These are phyloP conservation scores for Patella caerulea DNA, from an alignment of 2,888 invertebrate genomes.

Conservation along the genomic window DNA sequence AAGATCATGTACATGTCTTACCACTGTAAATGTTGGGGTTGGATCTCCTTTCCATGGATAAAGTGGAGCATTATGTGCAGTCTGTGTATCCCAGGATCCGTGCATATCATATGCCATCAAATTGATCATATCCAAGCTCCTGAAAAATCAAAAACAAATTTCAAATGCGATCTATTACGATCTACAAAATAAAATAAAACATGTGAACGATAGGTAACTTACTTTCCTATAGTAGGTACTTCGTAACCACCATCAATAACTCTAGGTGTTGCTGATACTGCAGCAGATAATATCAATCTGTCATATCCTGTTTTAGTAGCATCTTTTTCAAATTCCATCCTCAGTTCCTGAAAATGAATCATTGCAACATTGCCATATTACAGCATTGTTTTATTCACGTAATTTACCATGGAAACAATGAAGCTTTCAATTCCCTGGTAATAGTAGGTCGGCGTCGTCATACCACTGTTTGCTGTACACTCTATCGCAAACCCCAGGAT, in stretches of 20 bases:
- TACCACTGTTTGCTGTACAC: too few species aligned
- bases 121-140: conserved; percentile 54
- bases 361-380: too few species aligned
- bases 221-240: neutral
- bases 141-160: neutral
- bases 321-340: conserved; percentile 52
- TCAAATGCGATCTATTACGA: too few species aligned
- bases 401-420: too few species aligned
- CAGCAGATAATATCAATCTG: conserved; percentile 41
- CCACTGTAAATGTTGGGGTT: conserved; percentile 38
- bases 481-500: too few species aligned
- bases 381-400: too few species aligned
- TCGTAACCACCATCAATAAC: conserved; percentile 49
- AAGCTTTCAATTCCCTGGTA: too few species aligned
- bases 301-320: conserved; percentile 32
- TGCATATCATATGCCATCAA: conserved; percentile 65
- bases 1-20: conserved; percentile 17
- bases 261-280: conserved; percentile 52
- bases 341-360: conserved; percentile 43
- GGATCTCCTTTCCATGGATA: conserved; percentile 43
- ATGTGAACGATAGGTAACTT: neutral
- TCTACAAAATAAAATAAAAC: too few species aligned
- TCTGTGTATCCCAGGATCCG: conserved; percentile 61
- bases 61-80: conserved; percentile 68
- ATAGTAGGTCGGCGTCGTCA: too few species aligned